Conservation (phyloP, 2,113 vertebrate species). For the Hypocryptadius cinnamomeus region DNA sequence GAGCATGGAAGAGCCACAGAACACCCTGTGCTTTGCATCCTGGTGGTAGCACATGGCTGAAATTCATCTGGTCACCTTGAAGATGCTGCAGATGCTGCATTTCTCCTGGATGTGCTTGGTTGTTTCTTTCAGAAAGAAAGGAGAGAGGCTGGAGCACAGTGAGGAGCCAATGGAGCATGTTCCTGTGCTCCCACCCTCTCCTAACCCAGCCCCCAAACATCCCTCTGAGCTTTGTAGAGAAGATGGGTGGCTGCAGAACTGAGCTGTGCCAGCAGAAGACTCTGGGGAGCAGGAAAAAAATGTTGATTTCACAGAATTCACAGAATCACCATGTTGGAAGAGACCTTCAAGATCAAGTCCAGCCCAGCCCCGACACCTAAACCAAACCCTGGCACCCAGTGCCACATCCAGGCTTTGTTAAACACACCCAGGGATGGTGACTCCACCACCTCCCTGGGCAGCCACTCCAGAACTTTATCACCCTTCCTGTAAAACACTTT, state of each 20-base stretch:
- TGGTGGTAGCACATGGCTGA: background rate
- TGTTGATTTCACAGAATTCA: background rate
- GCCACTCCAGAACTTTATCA: too few species aligned
- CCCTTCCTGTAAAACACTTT: too few species aligned
- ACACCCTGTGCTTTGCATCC: background rate
- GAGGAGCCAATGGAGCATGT: rapidly evolving
- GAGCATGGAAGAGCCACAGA: background rate
- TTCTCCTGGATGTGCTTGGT: background rate
- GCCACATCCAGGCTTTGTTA: too few species aligned
- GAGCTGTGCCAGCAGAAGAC: background rate
- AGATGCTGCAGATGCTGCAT: background rate
- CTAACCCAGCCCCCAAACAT: background rate
- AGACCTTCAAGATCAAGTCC: too few species aligned
- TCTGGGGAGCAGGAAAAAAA: background rate
- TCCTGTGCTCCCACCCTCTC: background rate
- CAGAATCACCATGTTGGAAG: too few species aligned
- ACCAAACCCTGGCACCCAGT: too few species aligned
- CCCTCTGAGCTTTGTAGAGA: background rate
- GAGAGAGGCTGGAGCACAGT: background rate
- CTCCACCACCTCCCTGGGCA: too few species aligned
- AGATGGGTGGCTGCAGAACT: background rate
- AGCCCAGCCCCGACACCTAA: too few species aligned
- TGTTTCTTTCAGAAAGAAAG: background rate
- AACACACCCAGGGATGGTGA: too few species aligned
- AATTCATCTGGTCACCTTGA: background rate